Evolutionary conservation across 1,140 invertebrate species (phyloP).

Genomic region (Zeugodacus cucurbitae): DNA sequence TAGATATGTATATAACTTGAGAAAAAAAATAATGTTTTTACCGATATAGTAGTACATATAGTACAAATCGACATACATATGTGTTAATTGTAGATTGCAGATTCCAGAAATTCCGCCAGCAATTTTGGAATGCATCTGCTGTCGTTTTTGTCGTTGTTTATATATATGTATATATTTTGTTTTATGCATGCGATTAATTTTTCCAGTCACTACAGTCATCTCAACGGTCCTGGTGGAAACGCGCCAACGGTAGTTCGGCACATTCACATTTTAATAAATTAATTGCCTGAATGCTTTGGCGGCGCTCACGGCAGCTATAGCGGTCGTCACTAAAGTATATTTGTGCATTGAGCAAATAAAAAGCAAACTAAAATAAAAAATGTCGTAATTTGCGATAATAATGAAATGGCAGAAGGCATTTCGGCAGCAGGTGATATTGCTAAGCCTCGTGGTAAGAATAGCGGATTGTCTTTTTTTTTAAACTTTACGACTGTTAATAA

Average conservation of each 20-base stretch:
- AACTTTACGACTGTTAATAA: not conserved
- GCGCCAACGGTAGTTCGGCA: not conserved
- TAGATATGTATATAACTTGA: too few species aligned
- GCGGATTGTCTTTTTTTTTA: not conserved
- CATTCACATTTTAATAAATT: constrained; percentile 12
- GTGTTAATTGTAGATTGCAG: not conserved
- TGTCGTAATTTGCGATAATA: not conserved
- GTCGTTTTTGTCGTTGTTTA: too few species aligned
- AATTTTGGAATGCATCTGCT: not conserved
- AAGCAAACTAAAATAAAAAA: not conserved
- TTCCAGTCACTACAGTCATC: not conserved
- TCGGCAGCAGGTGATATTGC: not conserved
- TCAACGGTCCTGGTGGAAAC: not conserved
- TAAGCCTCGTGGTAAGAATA: not conserved
- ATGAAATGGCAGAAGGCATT: not conserved
- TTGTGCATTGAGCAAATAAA: not conserved
- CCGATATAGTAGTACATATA: not conserved
- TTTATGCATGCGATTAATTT: not conserved
- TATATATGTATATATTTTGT: too few species aligned
- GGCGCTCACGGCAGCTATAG: not conserved
- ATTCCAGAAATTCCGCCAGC: not conserved
- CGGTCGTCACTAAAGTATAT: not conserved
- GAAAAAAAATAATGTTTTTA: too few species aligned
- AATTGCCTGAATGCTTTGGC: not conserved
- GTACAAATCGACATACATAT: not conserved